Percentiles rank a stretch among this genome's conserved stretches.
Conservation (phyloP, 2,888 invertebrate species). For the Epirrhoe tristata region DNA sequence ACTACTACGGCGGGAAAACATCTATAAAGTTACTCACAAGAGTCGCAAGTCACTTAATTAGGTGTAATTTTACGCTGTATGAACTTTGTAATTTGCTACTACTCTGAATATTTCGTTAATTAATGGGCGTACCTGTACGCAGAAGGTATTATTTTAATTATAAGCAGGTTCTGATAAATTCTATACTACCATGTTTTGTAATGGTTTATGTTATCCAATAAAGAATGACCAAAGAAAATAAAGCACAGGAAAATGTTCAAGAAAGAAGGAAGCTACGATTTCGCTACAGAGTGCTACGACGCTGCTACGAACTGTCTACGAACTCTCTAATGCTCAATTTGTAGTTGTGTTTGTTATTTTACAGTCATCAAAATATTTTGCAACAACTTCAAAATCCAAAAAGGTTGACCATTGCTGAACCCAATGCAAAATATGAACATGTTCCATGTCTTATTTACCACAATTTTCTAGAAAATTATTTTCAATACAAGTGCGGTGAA, state of each 20-base stretch:
- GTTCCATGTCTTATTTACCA: no score
- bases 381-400: no score
- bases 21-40: constrained; percentile 26
- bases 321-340: neutral
- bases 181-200: no score
- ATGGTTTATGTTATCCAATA: no score
- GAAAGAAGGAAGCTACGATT: neutral
- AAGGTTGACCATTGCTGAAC: no score
- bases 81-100: constrained; percentile 26
- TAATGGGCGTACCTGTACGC: constrained; percentile 1
- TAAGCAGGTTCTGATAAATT: neutral
- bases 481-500: constrained; percentile 26
- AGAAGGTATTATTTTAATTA: neutral
- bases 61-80: constrained; percentile 31
- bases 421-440: no score
- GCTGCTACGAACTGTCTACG: constrained; percentile 12
- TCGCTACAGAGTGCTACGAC: constrained; percentile 12
- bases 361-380: neutral
- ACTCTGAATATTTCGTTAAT: constrained; percentile 14
- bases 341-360: neutral
- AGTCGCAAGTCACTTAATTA: constrained; percentile 35
- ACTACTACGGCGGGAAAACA: constrained; percentile 21
- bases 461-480: constrained; percentile 21
- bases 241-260: no score
- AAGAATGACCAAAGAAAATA: no score